Evolutionary conservation across 2,113 vertebrate genomes (phyloP), one percentile per base, ranked within the genome.

Genomic region (Zeus faber): DNA sequence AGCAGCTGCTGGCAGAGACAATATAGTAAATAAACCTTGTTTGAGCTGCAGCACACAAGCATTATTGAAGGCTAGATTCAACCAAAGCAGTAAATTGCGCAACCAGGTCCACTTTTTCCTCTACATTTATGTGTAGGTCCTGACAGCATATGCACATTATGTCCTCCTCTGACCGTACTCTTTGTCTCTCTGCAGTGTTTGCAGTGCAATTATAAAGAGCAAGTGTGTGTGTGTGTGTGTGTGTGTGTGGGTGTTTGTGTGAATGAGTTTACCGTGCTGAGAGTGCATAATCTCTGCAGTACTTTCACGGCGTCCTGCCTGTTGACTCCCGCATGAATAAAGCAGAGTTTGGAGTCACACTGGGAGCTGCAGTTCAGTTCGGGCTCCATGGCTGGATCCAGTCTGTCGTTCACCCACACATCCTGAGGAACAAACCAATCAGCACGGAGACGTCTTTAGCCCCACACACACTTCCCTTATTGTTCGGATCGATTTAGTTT

Each of bases 301-400:
- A 70, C 62, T 45, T 76, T 74, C 49, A 71, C 80, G 57, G 85
- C 87, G 43, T 89, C 87, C 49, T 89, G 88, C 67, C 73, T 81
- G 78, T 68, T 85, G 80, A 77, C 49, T 64, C 78, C 84, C 3
- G 80, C 83, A 69, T 81, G 75, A 67, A 87, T 72, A 76, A 74
- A 74, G 72, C 89, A 90, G 50, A 61, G 75, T n/a, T 70, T 62
- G 39, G 89, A 80, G 16, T 89, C 82, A 50, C 93, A 96, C 43
- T 89, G 83, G 43, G 87, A 86, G 75, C 93, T 96, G 87, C 95
- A 97, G 89, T 97, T 98, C 80, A 91, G 88, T 78, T 90, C 85
- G 2, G 79, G 69, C 88, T 95, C 92, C 94, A 96, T 94, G 79
- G 67, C 65, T 72, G 69, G 16, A 47, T 26, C 70, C 67, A 16